These are phyloP conservation scores for Aldrovandia affinis DNA, from an alignment of 2,797 vertebrate species.

Conservation along the genomic window DNA sequence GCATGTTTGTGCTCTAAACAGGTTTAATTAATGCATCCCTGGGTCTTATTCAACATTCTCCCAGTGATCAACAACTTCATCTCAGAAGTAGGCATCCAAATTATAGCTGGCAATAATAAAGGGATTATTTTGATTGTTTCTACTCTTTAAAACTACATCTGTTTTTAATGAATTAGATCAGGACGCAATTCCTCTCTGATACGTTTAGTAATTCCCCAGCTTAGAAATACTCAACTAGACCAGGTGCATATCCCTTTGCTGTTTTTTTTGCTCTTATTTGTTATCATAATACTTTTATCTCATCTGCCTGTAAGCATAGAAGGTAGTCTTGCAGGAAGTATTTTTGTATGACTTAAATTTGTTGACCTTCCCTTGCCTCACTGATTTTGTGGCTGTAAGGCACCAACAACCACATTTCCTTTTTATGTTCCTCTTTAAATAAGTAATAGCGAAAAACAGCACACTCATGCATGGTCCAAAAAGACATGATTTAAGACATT, in stretches of 20 bases:
- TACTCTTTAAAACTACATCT: neutral
- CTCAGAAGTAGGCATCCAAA: neutral
- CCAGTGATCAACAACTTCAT: slow-evolving; percentile 11
- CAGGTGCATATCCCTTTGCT: neutral
- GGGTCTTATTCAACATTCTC: neutral
- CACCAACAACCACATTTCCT: slow-evolving; percentile 1
- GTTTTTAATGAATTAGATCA: neutral
- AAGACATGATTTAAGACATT: slow-evolving; percentile 11
- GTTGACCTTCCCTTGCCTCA: slow-evolving; percentile 13
- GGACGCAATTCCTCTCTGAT: neutral
- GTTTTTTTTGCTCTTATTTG: slow-evolving; percentile 13
- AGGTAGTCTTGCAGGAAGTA: neutral
- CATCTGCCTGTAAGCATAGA: neutral
- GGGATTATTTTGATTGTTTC: neutral
- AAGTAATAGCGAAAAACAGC: slow-evolving; percentile 20
- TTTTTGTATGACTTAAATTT: slow-evolving; percentile 18
- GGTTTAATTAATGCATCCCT: slow-evolving; percentile 9
- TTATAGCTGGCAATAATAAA: slow-evolving; percentile 11
- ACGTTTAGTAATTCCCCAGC: neutral
- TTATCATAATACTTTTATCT: slow-evolving; percentile 14
- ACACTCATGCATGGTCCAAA: slow-evolving; percentile 15
- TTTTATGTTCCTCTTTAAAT: slow-evolving; percentile 21
- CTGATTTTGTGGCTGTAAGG: slow-evolving; percentile 6
- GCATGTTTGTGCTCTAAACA: slow-evolving; percentile 15
- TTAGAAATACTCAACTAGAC: slow-evolving; percentile 7